Evolutionary conservation across 2,797 vertebrate species (phyloP).

Genomic region (Betta splendens): DNA sequence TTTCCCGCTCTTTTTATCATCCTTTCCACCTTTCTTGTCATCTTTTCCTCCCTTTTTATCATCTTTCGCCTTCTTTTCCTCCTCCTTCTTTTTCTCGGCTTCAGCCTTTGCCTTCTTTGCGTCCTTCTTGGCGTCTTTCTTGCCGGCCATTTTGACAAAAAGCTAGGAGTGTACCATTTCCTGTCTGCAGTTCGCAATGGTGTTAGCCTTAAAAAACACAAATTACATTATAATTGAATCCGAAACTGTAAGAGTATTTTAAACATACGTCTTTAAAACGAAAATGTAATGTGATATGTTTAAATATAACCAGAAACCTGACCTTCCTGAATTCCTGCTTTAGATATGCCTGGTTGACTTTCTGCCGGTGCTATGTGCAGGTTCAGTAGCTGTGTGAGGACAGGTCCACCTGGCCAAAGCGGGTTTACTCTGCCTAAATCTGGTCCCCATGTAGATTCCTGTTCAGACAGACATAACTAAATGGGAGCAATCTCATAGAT

Average conservation of each 20-base stretch:
- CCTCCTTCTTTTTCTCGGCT: constrained; percentile 74
- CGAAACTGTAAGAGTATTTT: not conserved
- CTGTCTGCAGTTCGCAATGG: constrained; percentile 41
- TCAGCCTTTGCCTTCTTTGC: constrained; percentile 76
- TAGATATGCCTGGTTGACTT: constrained; percentile 47
- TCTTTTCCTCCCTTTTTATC: constrained; percentile 74
- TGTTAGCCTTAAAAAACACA: constrained; percentile 58
- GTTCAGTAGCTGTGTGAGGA: constrained; percentile 53
- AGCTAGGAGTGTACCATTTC: constrained; percentile 74
- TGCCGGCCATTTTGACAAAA: constrained; percentile 76
- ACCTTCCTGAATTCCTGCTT: constrained; percentile 63
- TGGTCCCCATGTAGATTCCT: constrained; percentile 75
- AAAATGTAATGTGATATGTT: not conserved
- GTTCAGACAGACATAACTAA: constrained; percentile 17
- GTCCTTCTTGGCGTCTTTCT: constrained; percentile 81
- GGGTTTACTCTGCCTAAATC: constrained; percentile 46
- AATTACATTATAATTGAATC: constrained; percentile 2
- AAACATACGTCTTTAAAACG: not conserved
- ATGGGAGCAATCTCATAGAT: not conserved
- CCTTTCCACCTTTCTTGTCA: constrained; percentile 72
- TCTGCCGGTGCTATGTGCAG: constrained; percentile 24
- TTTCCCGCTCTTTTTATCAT: constrained; percentile 73
- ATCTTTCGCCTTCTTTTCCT: constrained; percentile 75
- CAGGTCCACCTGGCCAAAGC: constrained; percentile 62
- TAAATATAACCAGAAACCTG: constrained; percentile 27